Evolutionary conservation across 2,113 vertebrate genomes (phyloP), one percentile per base, ranked within the genome.

Genomic region (Ia io): DNA sequence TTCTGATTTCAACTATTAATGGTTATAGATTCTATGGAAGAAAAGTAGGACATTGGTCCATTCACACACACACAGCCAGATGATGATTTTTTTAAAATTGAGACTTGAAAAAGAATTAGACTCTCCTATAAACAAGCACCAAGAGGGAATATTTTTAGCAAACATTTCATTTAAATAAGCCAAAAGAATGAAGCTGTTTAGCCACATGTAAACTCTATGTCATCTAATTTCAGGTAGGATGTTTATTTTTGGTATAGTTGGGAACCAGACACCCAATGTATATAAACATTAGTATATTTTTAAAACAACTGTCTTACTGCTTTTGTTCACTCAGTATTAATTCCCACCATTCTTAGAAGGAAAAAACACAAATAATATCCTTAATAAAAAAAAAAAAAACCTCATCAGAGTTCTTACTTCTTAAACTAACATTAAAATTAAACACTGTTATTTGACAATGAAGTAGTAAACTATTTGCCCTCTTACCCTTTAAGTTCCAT

Each of bases 251-350:
- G 88, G 67, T 84, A 65, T 90, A 67, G 51, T 49, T 87, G 56
- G 88, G 82, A 97, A 93, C 88, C 77, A 95, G 88, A 86, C 8
- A 86, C 23, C 28, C 69, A 65, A 67, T 61, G 67, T 94, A 85
- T 73, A 96, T 95, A 96, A 96, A 96, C 65, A 89, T 3, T 84
- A 56, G 30, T 42, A 70, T 84, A 76, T 82, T 96, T 94, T 90
- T 35, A 88, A 93, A 94, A 59, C 30, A 91, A 70, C 30, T 87
- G n/a, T 88, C 56, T 93, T 73, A 73, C 74, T 76, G 77, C 59
- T 89, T 96, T 83, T 92, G 80, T 91, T 95, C 84, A 47, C 84
- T 83, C 25, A 65, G 13, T 76, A 95, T 25, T 82, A 91, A 89
- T 37, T 94, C 35, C 74, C 44, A 88, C 69, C 82, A 47, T 69